A percentile compares a stretch with the other conserved stretches of the same genome.
phyloP scores from a whole-genome alignment of 2,797 vertebrate species.

The Hydrolagus colliei region DNA sequence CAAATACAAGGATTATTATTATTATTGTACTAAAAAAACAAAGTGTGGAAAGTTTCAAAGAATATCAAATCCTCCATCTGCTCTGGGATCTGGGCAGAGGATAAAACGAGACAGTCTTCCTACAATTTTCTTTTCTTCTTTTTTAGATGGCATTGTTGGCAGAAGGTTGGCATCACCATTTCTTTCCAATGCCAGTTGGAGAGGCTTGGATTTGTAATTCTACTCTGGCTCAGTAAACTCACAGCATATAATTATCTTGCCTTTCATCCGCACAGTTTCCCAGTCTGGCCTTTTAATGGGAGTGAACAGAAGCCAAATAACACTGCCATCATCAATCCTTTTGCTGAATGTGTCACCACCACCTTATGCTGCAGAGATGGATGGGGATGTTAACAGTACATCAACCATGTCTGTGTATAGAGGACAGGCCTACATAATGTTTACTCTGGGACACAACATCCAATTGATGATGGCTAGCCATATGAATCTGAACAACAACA shows the following conservation, averaged over 20 bases:
- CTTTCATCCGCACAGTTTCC: background rate
- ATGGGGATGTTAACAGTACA: background rate
- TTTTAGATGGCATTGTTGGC: slow-evolving; percentile 13
- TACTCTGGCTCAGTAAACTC: slow-evolving; percentile 7
- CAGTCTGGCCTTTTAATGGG: slow-evolving; percentile 4
- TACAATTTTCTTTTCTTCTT: background rate
- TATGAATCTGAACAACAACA: too few relatives aligned
- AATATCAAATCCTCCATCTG: slow-evolving; percentile 18
- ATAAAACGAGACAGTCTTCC: too few relatives aligned
- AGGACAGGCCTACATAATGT: background rate
- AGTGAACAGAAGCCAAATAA: background rate
- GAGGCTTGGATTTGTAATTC: background rate
- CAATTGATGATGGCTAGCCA: background rate
- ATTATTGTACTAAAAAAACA: background rate
- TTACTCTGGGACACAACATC: background rate
- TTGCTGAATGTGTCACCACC: background rate
- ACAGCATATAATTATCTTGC: slow-evolving; percentile 14
- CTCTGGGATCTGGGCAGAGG: background rate
- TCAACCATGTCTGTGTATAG: background rate
- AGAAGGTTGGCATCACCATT: background rate
- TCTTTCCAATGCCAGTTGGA: background rate
- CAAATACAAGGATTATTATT: too few relatives aligned
- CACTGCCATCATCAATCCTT: slow-evolving; percentile 13
- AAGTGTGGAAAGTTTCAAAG: slow-evolving; percentile 8
- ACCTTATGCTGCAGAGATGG: background rate